These are phyloP conservation scores for Orthosia cruda DNA, from an alignment of 2,888 invertebrate species.

Conservation along the genomic window DNA sequence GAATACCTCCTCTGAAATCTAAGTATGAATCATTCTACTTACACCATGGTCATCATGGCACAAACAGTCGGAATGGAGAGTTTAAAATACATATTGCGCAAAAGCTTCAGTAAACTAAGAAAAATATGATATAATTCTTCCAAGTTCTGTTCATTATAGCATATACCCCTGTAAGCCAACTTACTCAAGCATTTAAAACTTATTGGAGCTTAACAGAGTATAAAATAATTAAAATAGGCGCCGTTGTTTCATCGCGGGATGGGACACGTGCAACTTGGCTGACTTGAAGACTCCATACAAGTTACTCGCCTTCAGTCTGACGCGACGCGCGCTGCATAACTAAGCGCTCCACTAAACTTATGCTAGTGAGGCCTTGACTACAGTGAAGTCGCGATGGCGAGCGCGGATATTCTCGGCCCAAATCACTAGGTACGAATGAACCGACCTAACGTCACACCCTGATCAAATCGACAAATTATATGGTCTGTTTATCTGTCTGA, in stretches of 20 bases:
- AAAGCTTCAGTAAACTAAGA: neutral
- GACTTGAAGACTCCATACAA: constrained; percentile 74
- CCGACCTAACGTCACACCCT: too few relatives aligned
- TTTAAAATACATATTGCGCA: neutral
- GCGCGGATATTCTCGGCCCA: too few relatives aligned
- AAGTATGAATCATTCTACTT: too few relatives aligned
- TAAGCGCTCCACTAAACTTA: constrained; percentile 78
- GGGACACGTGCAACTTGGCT: constrained; percentile 78
- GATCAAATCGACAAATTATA: too few relatives aligned
- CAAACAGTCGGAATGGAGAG: too few relatives aligned
- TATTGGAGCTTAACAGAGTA: constrained; percentile 62
- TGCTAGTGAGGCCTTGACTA: constrained; percentile 59
- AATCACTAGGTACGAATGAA: too few relatives aligned
- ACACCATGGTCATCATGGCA: too few relatives aligned
- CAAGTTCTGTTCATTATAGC: neutral
- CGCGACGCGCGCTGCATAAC: constrained; percentile 77
- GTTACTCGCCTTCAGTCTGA: too few relatives aligned
- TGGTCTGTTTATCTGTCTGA: too few relatives aligned
- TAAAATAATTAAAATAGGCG: constrained; percentile 78
- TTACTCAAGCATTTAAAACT: constrained; percentile 50
- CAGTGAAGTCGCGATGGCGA: neutral
- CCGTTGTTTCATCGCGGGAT: constrained; percentile 71
- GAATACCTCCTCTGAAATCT: too few relatives aligned
- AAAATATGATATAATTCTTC: neutral
- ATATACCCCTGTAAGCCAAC: constrained; percentile 2